phyloP scores from a whole-genome alignment of 2,113 vertebrate species.

The Dascyllus trimaculatus region DNA sequence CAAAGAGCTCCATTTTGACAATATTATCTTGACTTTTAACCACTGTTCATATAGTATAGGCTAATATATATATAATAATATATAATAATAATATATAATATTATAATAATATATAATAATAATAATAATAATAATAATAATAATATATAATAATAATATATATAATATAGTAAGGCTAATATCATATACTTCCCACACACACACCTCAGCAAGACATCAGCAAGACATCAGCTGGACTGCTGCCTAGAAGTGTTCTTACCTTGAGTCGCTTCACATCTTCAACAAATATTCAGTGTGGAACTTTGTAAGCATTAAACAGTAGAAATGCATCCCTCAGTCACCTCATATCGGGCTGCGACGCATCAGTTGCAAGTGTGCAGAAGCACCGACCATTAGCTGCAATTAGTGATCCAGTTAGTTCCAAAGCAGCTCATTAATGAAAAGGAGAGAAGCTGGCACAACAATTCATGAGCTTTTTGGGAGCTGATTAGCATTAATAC shows the following conservation, averaged over 20 bases:
- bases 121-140: no score
- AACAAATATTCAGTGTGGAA: background rate
- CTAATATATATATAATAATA: no score
- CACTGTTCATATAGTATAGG: no score
- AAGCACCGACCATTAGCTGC: background rate
- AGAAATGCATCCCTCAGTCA: background rate
- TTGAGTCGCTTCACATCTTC: background rate
- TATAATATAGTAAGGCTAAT: no score
- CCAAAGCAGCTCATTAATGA: background rate
- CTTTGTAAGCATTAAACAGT: background rate
- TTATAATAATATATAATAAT: no score
- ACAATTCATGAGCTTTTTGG: background rate
- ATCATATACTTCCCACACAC: no score
- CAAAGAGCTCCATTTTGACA: no score
- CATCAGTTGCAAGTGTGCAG: slow-evolving; percentile 1
- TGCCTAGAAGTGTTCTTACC: background rate
- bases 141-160: no score
- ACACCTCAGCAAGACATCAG: no score
- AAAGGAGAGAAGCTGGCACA: background rate
- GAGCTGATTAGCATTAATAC: background rate
- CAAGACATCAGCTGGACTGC: background rate
- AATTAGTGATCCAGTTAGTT: slow-evolving; percentile 3
- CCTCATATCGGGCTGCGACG: background rate
- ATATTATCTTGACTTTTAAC: no score
- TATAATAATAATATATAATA: no score